Evolutionary conservation across 23 tunicate species (phyloP), one percentile per base, ranked within the genome.

Genomic region (Trididemnum nubilum): DNA sequence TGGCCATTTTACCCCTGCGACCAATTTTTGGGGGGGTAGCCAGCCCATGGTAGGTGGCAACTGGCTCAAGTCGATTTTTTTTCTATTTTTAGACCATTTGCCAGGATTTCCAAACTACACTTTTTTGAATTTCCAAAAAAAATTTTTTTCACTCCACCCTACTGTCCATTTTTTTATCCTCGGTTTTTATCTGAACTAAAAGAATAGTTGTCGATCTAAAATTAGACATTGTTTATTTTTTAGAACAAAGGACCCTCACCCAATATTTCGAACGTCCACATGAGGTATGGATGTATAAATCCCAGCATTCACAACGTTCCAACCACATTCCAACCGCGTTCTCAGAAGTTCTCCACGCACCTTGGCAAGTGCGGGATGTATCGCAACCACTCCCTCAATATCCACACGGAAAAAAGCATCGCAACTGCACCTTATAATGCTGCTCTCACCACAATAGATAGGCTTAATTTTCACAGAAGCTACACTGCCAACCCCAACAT

Each of bases 341-440:
- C 98, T 18, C 98, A 93, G 60, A 80, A 90, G 36, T 93, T 93
- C 80, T 87, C 93, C 35, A 84, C 89, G 0, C 98, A 93, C 39
- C 81, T 93, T 12, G 98, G 89, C 1, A 33, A 34, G 1, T 93
- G 98, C 37, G 98, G 98, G 52, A 93, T 93, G 98, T 93, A 93
- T 85, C 74, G 84, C 65, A 93, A 93, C 81, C 79, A 93, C 65
- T 93, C 98, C 0, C 65, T 93, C 59, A 93, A 93, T 66, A 93
- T 93, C 31, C 65, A 36, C 83, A 63, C 76, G 71, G 98, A 93
- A 34, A 93, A 87, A 51, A 87, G 93, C 66, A 66, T 64, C 1
- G 90, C 89, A 21, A 83, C 87, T 51, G 91, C 86, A 0, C 91
- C 97, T 2, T 88, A 92, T 72, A 92, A 92, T 61, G 85, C 97